Evolutionary conservation across 2,113 vertebrate species (phyloP), one percentile per base, ranked within the genome.

Genomic region (Callocephalon fimbriatum): DNA sequence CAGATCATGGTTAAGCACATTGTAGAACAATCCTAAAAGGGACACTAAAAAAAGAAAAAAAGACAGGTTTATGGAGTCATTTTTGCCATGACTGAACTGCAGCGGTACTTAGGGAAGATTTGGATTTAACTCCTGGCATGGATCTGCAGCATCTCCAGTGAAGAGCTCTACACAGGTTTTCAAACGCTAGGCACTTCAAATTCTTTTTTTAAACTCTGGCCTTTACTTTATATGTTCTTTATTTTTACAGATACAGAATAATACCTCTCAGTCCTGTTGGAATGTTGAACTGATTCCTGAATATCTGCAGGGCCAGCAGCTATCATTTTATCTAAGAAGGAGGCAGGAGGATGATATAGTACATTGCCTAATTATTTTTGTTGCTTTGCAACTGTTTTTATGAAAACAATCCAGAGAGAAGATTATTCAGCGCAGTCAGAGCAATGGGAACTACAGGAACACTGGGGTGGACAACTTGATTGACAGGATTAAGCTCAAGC

Each of bases 291-390:
- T 40, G 51, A 93, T 91, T 88, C 82, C 72, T 63, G 38, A 90
- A 45, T 86, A 88, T 88, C 65, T 91, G 61, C 94, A 93, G 94
- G 76, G 75, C 90, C 91, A 92, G 80, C 86, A 95, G 63, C 80
- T 95, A 95, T 27, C 23, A 73, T 67, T 92, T 93, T 93, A 75
- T 95, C 61, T 59, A 75, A 54, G 54, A 86, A 79, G 0, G 1
- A 82, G 68, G 82, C 82, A 67, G 68, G 74, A 93, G 61, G 86
- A 88, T 15, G 51, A 71, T 75, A 67, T 3, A 15, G 54, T 63
- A 90, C 67, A 61, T 32, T 51, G 78, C 75, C 80, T 89, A 92
- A 96, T 90, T 92, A 90, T 86, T 94, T 93, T 86, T 77, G 92
- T 40, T 78, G 59, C 76, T 92, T 93, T 92, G 65, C 82, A 86